These are phyloP conservation scores for Drosophila falleni DNA, from an alignment of 2,888 invertebrate genomes.

Conservation along the genomic window DNA sequence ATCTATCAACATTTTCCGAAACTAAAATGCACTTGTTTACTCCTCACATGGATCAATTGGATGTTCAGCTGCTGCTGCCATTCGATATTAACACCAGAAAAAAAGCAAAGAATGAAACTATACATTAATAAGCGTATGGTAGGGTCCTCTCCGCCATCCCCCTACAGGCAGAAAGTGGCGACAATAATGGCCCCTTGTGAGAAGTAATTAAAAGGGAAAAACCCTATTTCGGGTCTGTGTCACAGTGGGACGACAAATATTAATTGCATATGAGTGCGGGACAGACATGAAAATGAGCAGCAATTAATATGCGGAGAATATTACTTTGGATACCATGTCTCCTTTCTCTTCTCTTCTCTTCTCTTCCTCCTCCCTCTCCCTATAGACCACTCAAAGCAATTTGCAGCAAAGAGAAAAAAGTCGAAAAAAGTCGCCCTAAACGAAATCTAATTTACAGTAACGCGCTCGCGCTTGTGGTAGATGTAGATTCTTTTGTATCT, in stretches of 20 bases:
- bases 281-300: conserved; percentile 69
- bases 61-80: conserved; percentile 35
- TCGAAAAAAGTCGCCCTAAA: conserved; percentile 41
- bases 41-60: conserved; percentile 5
- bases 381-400: conserved; percentile 50
- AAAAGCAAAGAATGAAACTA: conserved; percentile 17
- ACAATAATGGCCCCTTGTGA: conserved; percentile 56
- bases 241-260: conserved; percentile 66
- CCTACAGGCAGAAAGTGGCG: conserved; percentile 4
- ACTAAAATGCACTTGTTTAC: conserved; percentile 17
- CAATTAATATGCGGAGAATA: conserved; percentile 69
- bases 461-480: conserved; percentile 42
- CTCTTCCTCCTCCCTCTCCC: conserved; percentile 26
- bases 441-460: conserved; percentile 76
- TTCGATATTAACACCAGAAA: conserved; percentile 22
- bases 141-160: neutral
- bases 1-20: conserved; percentile 14
- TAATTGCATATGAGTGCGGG: conserved; percentile 72
- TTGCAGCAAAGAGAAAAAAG: conserved; percentile 39
- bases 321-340: conserved; percentile 21
- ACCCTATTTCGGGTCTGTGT: conserved; percentile 34
- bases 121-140: conserved; percentile 43
- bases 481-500: conserved; percentile 29
- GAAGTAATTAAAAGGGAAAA: conserved; percentile 64
- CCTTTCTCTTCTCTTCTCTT: neutral